Percentiles rank a stretch among this genome's conserved stretches.
Conservation (phyloP, 2,888 invertebrate species). For the Embidobia sp. region DNA sequence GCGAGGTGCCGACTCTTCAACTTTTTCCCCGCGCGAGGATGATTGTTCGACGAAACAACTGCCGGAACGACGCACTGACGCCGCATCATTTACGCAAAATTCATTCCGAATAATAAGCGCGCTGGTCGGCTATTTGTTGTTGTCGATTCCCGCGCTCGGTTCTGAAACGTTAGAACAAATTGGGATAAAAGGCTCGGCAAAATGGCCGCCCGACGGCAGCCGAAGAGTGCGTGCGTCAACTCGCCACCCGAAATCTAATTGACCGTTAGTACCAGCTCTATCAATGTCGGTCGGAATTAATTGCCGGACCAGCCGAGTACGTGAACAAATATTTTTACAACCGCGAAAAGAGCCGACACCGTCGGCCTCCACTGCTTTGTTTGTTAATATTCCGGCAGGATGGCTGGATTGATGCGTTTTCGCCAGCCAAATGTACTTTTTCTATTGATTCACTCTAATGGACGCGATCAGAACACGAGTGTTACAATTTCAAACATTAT, state of each 20-base stretch:
- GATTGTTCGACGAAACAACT: slow-evolving; percentile 48
- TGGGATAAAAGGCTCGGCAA: slow-evolving; percentile 12
- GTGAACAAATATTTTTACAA: slow-evolving; percentile 35
- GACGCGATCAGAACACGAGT: too few relatives aligned
- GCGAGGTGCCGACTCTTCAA: slow-evolving; percentile 45
- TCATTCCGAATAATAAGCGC: too few relatives aligned
- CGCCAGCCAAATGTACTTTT: too few relatives aligned
- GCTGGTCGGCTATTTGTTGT: too few relatives aligned
- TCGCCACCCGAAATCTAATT: slow-evolving; percentile 32
- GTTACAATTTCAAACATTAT: too few relatives aligned
- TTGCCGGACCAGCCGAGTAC: slow-evolving; percentile 18
- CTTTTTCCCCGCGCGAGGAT: slow-evolving; percentile 18
- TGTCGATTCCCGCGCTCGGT: too few relatives aligned
- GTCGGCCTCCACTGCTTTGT: too few relatives aligned
- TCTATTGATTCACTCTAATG: too few relatives aligned
- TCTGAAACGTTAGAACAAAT: slow-evolving; percentile 4
- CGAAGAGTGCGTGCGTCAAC: slow-evolving; percentile 2
- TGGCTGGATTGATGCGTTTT: too few relatives aligned
- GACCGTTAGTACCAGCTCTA: slow-evolving; percentile 44
- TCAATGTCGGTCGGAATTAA: slow-evolving; percentile 49
- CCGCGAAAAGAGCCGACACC: too few relatives aligned
- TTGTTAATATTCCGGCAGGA: too few relatives aligned
- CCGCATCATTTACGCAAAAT: background rate
- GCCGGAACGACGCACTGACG: slow-evolving; percentile 1
- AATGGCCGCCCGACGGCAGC: slow-evolving; percentile 21